Evolutionary conservation across 2,888 invertebrate species (phyloP), one percentile per base, ranked within the genome.

Genomic region (Colostygia pectinataria): DNA sequence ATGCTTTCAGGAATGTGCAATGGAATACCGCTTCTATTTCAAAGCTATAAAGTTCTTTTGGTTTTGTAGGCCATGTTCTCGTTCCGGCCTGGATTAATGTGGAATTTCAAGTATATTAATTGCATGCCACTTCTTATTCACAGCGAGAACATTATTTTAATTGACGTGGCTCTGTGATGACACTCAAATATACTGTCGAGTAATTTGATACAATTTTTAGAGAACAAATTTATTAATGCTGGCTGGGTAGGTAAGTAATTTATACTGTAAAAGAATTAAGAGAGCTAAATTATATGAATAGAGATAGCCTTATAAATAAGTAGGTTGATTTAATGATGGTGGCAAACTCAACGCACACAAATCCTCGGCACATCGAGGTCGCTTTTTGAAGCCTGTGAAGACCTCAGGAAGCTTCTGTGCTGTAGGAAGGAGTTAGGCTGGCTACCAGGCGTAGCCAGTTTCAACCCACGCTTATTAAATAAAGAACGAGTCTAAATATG

Each of bases 81-180:
- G 45, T 50, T 52, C 33, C 29, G 13, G 52, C 56, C 63, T 44
- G 66, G 72, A 77, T 76, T 74, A 77, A 74, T 68, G 65, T 69
- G 72, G 74, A 75, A 76, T 79, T 74, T 66, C 69, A 66, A 68
- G 66, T 68, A 71, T 74, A 77, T 77, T 72, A 74, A 77, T 70
- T 67, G 71, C 63, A 55, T 61, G 62, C 58, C 59, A 63, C 65
- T 70, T 65, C 66, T 66, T 68, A 65, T 65, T 63, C 63, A 66
- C 61, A 49, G 61, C 46, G 55, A 58, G 65, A 62, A 53, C 63
- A 66, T 67, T 68, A 66, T 67, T 68, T 71, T 73, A 75, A 77
- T 77, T 75, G 67, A 65, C 66, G 66, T 46, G 43, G 61, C 58
- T 58, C 49, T 60, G 61, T 48, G 57, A 63, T 68, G 65, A 66